A percentile compares a stretch with the other conserved stretches of the same genome.
Evolutionary conservation across 2,888 invertebrate genomes (phyloP).

Genomic region (Ametastegia equiseti): DNA sequence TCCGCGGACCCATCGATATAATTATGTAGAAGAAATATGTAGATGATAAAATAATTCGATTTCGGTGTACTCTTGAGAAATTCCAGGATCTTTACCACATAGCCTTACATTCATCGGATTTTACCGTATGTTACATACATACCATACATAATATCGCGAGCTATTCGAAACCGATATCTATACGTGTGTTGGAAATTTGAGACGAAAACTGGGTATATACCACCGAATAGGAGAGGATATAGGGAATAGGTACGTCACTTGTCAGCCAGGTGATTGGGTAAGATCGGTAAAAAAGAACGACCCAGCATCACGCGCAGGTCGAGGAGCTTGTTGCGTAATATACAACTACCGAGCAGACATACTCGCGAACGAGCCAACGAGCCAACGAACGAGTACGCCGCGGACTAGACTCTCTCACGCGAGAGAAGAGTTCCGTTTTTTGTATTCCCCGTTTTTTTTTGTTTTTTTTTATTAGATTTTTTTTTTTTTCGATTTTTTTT

Average conservation of each 20-base stretch:
- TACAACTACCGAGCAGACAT: not conserved
- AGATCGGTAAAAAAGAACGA: conserved; percentile 50
- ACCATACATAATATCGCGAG: not conserved
- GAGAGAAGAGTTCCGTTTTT: conserved; percentile 24
- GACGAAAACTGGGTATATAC: not conserved
- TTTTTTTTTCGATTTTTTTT: not conserved
- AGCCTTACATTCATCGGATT: not conserved
- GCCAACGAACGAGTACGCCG: too few species aligned
- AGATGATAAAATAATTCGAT: too few species aligned
- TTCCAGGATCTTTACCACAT: too few species aligned
- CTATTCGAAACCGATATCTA: conserved; percentile 5
- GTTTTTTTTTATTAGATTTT: conserved; percentile 13
- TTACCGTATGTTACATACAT: too few species aligned
- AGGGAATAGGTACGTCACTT: conserved; percentile 11
- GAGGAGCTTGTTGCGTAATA: conserved; percentile 48
- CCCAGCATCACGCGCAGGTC: conserved; percentile 48
- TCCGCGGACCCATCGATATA: too few species aligned
- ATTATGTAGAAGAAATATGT: too few species aligned
- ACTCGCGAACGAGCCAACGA: not conserved
- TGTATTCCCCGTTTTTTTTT: not conserved
- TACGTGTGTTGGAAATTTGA: not conserved
- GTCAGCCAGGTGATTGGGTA: conserved; percentile 45
- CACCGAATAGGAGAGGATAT: not conserved
- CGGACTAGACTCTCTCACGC: conserved; percentile 22
- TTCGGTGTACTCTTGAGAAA: too few species aligned